Evolutionary conservation across 2,888 invertebrate genomes (phyloP), one percentile per base, ranked within the genome.

Genomic region (Drosophila acutilabella): DNA sequence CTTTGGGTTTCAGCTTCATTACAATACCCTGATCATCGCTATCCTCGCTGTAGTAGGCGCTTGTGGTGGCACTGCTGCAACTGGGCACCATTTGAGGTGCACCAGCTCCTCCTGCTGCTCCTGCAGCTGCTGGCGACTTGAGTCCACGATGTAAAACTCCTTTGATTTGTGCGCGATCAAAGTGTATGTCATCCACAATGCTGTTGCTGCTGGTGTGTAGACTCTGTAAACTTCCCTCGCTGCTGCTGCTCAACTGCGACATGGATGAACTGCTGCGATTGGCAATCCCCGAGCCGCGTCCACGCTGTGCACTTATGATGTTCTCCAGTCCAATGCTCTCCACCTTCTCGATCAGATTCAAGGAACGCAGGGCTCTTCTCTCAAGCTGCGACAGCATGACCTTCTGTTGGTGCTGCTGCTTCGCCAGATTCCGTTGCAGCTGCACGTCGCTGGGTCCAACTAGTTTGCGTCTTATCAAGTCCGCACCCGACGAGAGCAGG

Each of bases 191-290:
- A 75, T 91, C 91, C 80, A 92, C 81, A 83, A 92, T 77, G 90
- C 91, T 82, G 41, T 91, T 84, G 88, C 91, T 79, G 67, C 90
- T 90, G 45, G 92, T 91, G 92, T 91, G 80, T 88, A 94, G 56
- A 92, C 94, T 93, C 91, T 95, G 95, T 14, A 96, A 92, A 84
- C 96, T 96, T 2, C 71, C 75, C 85, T 95, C 96, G 30, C 66
- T 45, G 51, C 95, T 96, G 54, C 68, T 68, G 64, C 96, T 96
- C 54, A 96, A 91, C 92, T 96, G 96, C 73, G 96, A 95, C 95
- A 97, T 96, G 1, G 96, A 96, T 89, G 96, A 96, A 14, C 89
- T 82, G 64, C 95, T 94, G 6, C 95, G 93, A 95, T 95, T 93
- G 92, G 91, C 92, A 42, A 92, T 92, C 23, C 92, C 92, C 30